Evolutionary conservation across 2,113 vertebrate species (phyloP).

Genomic region (Gadus macrocephalus): DNA sequence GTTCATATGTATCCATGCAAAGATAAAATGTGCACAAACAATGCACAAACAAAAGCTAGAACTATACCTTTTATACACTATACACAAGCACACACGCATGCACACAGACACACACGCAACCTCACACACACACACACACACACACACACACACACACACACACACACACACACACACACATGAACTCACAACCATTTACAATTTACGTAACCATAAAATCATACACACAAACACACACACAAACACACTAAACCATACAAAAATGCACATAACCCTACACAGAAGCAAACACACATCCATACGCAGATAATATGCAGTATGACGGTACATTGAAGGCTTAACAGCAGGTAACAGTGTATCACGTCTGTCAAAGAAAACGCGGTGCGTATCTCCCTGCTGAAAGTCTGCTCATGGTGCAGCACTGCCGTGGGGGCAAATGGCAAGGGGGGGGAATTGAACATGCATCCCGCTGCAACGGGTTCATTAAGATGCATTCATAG

Average conservation of each 20-base stretch:
- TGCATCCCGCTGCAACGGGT: no score
- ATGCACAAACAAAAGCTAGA: neutral
- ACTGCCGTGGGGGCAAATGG: no score
- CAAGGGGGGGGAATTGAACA: no score
- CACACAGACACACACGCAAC: neutral
- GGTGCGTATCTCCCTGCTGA: no score
- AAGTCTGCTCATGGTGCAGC: no score
- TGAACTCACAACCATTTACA: neutral
- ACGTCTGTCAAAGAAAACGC: no score
- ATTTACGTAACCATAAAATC: neutral
- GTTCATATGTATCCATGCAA: neutral
- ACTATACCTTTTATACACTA: neutral
- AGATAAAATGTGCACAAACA: no score
- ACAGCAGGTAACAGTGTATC: no score
- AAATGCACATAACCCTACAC: neutral
- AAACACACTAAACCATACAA: neutral
- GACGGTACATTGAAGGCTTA: no score
- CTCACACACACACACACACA: neutral
- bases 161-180: neutral
- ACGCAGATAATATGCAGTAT: no score
- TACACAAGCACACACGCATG: neutral
- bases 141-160: neutral
- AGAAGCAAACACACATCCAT: neutral
- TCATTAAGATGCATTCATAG: no score
- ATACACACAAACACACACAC: neutral